Evolutionary conservation across 2,888 invertebrate genomes (phyloP), one percentile per base, ranked within the genome.

Genomic region (Eretmocerus hayati): DNA sequence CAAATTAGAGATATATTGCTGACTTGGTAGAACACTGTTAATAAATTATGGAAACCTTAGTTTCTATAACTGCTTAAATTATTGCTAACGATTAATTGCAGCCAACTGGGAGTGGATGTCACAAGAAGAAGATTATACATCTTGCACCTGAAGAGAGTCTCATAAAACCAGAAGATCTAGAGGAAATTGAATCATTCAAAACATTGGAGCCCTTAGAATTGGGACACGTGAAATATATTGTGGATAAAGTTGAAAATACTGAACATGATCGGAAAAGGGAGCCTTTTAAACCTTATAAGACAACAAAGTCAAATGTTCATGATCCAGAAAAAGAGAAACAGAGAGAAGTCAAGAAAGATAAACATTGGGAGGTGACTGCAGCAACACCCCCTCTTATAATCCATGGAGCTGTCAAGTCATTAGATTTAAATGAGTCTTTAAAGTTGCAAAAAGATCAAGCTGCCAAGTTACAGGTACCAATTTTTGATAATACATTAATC

Each of bases 311-410:
- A 2, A 72, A 77, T 64, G 75, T 76, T 3, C 79, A 79, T 52
- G 73, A 77, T 59, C 79, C 80, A 18, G 67, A 67, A 44, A 79
- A 78, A 58, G 80, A 80, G 59, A 72, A 74, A 42, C 49, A 61
- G 1, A 69, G 77, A 23, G 55, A 56, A 23, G 56, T 55, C 16
- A 59, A 55, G 16, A 77, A 74, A 56, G 68, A 74, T 55, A 76
- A 75, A 62, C 58, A 77, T 58, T 81, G 81, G 80, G 81, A 81
- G 66, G 73, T 79, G 5, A 81, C 81, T 1, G 78, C 81, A 13
- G 81, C 81, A 5, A 81, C 81, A 6, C 81, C 81, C 32, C 81
- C 81, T 1, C 74, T 75, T 1, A 76, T 74, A 33, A 60, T 79
- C 33, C 76, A 79, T 59, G 77, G 77, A 43, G 73, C 79, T 30